phyloP scores from a whole-genome alignment of 2,888 invertebrate species.

The Lasioglossum marginatum region DNA sequence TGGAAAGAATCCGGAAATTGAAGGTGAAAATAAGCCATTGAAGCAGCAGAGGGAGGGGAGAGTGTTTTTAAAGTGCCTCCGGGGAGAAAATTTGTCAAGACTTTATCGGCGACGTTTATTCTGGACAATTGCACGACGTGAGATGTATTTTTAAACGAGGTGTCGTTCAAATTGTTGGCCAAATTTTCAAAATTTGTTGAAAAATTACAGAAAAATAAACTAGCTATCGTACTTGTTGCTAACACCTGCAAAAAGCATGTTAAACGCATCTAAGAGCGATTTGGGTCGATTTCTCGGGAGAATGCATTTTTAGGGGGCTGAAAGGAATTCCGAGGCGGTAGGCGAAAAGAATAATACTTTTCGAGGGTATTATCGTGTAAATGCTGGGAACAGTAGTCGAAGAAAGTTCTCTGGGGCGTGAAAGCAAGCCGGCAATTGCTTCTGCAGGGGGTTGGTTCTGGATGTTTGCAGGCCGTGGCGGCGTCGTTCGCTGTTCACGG shows the following conservation, averaged over 20 bases:
- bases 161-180: not conserved
- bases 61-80: not conserved
- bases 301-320: not conserved
- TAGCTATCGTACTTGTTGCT: not conserved
- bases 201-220: not conserved
- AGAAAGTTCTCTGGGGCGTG: conserved; percentile 16
- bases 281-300: not conserved
- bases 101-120: not conserved
- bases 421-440: conserved; percentile 22
- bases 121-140: not conserved
- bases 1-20: conserved; percentile 3
- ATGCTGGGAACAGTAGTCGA: not conserved
- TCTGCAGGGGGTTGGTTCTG: conserved; percentile 11
- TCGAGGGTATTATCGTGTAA: not conserved
- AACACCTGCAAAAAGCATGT: not conserved
- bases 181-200: not conserved
- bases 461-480: conserved; percentile 33
- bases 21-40: conserved; percentile 2
- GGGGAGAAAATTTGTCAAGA: not conserved
- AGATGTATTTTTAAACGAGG: not conserved
- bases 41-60: not conserved
- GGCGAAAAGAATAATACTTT: not conserved
- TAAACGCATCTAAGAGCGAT: not conserved
- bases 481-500: conserved; percentile 66
- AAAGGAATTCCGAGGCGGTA: not conserved